Conservation (phyloP, 2,888 invertebrate species). For the Cylindroiulus punctatus region DNA sequence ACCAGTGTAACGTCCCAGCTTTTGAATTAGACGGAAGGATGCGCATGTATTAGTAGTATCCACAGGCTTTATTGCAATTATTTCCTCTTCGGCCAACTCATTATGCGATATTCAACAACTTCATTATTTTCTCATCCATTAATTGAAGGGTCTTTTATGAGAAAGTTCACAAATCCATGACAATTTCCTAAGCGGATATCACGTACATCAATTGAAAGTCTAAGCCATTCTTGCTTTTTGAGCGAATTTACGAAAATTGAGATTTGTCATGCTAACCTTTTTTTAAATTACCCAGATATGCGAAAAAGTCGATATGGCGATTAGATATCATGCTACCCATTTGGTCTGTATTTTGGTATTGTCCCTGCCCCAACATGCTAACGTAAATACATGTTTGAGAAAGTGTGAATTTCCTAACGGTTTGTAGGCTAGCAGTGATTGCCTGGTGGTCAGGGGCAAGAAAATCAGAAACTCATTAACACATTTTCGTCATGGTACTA, state of each 20-base stretch:
- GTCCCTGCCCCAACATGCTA: no score
- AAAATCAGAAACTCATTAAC: no score
- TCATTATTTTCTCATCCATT: background rate
- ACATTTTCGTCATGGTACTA: background rate
- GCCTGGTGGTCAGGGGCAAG: no score
- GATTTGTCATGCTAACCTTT: constrained; percentile 2
- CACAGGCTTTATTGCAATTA: background rate
- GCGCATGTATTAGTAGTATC: background rate
- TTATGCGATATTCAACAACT: background rate
- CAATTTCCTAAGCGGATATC: background rate
- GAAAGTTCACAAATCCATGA: no score
- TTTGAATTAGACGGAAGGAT: constrained; percentile 8
- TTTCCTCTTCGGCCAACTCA: background rate
- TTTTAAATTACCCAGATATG: background rate
- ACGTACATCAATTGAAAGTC: background rate
- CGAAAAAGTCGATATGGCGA: constrained; percentile 1
- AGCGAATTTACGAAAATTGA: background rate
- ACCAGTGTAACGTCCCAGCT: background rate
- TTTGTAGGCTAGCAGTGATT: no score
- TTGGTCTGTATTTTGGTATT: no score
- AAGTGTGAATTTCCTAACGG: no score
- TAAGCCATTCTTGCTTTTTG: background rate
- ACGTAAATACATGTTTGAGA: no score
- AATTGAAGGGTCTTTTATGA: background rate
- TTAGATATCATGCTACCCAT: no score